phyloP scores from a whole-genome alignment of 2,113 vertebrate genomes.

The Coptodon rendalli region DNA sequence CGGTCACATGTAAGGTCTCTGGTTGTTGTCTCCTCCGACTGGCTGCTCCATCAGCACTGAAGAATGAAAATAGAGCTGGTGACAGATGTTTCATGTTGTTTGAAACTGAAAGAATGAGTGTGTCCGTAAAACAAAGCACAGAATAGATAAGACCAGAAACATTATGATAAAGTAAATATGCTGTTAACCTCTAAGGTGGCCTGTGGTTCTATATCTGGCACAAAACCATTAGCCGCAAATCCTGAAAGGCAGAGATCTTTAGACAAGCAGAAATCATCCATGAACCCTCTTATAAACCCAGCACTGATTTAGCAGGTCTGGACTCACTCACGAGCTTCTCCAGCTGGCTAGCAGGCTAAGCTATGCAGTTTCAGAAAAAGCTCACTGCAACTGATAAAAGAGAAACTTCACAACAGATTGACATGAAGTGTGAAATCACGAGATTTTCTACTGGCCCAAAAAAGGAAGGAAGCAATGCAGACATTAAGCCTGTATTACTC shows the following conservation, averaged over 20 bases:
- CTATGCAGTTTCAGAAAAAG: neutral
- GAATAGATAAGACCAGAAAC: neutral
- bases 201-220: neutral
- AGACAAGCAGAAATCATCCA: neutral
- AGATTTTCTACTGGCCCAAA: neutral
- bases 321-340: neutral
- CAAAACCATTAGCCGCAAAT: neutral
- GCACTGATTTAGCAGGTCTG: neutral
- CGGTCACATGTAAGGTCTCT: neutral
- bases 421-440: neutral
- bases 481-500: neutral
- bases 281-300: neutral
- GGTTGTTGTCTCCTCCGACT: neutral
- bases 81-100: neutral
- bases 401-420: fast-evolving
- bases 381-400: neutral
- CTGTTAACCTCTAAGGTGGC: neutral
- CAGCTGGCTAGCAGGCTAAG: neutral
- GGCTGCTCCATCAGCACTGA: conserved; percentile 9
- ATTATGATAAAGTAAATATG: neutral
- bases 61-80: neutral
- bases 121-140: neutral
- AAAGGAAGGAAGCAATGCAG: neutral
- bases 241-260: neutral
- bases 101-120: neutral